Conservation (phyloP, 2,113 vertebrate species). For the Alethe diademata region DNA sequence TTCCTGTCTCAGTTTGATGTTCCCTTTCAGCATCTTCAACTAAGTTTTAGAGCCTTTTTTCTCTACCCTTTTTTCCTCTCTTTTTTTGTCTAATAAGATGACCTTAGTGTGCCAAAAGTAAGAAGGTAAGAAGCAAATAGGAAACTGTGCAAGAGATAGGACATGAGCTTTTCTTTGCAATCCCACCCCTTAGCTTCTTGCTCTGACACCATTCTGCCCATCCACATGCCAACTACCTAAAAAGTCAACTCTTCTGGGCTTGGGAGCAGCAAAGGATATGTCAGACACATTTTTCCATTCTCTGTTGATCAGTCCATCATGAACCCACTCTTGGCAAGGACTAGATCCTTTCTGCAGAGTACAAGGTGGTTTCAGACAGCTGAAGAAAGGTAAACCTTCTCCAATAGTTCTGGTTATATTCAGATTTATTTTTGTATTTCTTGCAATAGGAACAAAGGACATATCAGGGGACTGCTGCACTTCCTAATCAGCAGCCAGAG, state of each 20-base stretch:
- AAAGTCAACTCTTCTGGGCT: neutral
- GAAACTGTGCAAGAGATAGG: neutral
- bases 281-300: neutral
- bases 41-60: neutral
- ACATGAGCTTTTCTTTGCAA: neutral
- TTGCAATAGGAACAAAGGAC: neutral
- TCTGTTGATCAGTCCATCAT: neutral
- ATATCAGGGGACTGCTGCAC: neutral
- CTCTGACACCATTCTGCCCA: neutral
- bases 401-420: neutral
- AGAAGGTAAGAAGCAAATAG: neutral
- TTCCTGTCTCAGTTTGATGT: neutral
- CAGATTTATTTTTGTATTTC: neutral
- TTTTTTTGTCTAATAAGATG: neutral
- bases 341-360: neutral
- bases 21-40: neutral
- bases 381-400: neutral
- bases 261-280: neutral
- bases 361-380: neutral
- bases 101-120: neutral
- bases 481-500: neutral
- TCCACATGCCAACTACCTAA: neutral
- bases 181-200: neutral
- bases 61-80: neutral
- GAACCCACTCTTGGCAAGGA: neutral